Percentiles rank a stretch among this genome's conserved stretches.
These are phyloP conservation scores for Sylvia borin DNA, from an alignment of 2,797 vertebrate species.

Conservation along the genomic window DNA sequence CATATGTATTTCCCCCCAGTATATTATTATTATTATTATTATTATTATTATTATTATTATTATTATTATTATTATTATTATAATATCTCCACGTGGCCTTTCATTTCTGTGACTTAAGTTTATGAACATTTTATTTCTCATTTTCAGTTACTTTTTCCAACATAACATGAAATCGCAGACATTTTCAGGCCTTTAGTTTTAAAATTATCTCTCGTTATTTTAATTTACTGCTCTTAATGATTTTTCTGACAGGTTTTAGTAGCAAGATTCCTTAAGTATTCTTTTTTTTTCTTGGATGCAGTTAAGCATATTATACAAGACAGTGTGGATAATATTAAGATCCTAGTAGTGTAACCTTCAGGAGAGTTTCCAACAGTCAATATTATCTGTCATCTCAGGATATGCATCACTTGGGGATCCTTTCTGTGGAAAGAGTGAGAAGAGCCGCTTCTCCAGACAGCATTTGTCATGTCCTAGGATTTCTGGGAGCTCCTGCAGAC, in stretches of 20 bases:
- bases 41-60: background rate
- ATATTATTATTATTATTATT: background rate
- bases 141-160: slow-evolving; percentile 12
- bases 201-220: slow-evolving; percentile 65
- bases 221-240: slow-evolving; percentile 75
- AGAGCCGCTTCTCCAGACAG: background rate
- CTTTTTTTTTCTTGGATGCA: slow-evolving; percentile 47
- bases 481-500: background rate
- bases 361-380: background rate
- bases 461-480: background rate
- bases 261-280: slow-evolving; percentile 60
- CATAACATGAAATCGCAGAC: slow-evolving; percentile 3
- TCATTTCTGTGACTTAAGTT: background rate
- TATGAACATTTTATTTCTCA: slow-evolving; percentile 14
- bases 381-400: slow-evolving; percentile 25
- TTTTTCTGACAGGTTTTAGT: slow-evolving; percentile 73
- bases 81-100: background rate
- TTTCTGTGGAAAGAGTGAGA: background rate
- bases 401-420: background rate
- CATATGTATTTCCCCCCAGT: background rate
- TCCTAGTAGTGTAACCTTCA: background rate
- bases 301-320: slow-evolving; percentile 51
- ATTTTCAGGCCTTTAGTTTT: slow-evolving; percentile 65
- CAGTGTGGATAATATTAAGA: slow-evolving; percentile 18
- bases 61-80: no score